Percentiles rank a stretch among this genome's conserved stretches.
Conservation (phyloP, 2,797 vertebrate species). For the Onychomys leucogaster region DNA sequence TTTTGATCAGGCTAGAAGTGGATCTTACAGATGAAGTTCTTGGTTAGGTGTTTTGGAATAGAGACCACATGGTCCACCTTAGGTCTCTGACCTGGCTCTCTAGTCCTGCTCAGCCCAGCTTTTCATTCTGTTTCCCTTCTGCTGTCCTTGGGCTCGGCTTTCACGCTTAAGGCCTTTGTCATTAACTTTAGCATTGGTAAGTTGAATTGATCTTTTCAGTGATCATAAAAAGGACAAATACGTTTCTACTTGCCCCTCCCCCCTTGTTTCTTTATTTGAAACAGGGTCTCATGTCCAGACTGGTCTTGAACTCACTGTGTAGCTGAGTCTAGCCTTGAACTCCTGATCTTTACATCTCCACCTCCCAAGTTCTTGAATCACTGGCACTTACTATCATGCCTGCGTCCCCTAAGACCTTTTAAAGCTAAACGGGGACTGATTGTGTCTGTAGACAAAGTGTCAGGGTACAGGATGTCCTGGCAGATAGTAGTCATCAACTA, state of each 20-base stretch:
- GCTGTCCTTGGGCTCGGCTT: neutral
- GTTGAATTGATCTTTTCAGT: neutral
- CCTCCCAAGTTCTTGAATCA: neutral
- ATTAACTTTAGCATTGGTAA: neutral
- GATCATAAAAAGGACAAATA: slow-evolving; percentile 4
- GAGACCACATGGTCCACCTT: neutral
- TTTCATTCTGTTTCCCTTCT: neutral
- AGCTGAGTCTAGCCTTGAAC: neutral
- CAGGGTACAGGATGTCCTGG: neutral
- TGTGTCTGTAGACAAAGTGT: slow-evolving; percentile 32
- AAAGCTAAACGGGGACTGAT: neutral
- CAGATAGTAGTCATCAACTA: neutral
- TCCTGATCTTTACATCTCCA: neutral
- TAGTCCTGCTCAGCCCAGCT: neutral
- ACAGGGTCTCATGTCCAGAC: neutral
- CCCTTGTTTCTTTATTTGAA: neutral
- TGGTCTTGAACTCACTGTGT: neutral
- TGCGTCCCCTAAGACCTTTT: neutral
- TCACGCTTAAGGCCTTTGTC: neutral
- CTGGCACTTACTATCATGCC: neutral
- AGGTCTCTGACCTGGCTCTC: neutral
- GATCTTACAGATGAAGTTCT: neutral
- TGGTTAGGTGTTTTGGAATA: neutral
- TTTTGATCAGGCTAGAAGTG: slow-evolving; percentile 34
- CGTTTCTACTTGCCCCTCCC: neutral